Conservation (phyloP, 2,113 vertebrate genomes). For the Calypte anna region DNA sequence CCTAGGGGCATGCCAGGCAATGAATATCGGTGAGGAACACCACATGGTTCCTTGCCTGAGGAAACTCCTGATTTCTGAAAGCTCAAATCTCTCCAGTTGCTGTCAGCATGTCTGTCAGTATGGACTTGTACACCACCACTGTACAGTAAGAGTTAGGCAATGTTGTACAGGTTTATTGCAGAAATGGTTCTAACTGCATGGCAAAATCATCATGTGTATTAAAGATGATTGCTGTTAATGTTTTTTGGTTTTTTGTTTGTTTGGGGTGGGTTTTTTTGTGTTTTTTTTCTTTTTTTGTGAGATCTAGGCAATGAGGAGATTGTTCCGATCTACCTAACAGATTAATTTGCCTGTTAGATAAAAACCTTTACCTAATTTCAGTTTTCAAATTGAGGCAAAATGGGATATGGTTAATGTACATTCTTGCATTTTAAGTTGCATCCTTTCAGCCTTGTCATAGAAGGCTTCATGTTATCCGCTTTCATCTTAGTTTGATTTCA, state of each 20-base stretch:
- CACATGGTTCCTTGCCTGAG: accelerated
- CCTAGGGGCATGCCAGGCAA: neutral
- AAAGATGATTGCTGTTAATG: neutral
- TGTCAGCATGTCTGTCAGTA: neutral
- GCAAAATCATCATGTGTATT: neutral
- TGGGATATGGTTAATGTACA: accelerated
- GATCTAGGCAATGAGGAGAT: neutral
- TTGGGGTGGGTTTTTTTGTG: too few species aligned
- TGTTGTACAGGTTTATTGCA: neutral
- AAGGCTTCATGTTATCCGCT: neutral
- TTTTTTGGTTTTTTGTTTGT: too few species aligned
- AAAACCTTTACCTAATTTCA: neutral
- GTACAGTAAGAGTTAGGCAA: neutral
- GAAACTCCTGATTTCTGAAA: neutral
- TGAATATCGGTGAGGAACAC: neutral
- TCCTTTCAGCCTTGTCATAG: neutral
- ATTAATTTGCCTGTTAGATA: neutral
- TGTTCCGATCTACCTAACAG: neutral
- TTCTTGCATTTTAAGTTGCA: neutral
- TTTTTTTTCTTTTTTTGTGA: neutral
- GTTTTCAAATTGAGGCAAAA: neutral
- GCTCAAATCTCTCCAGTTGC: neutral
- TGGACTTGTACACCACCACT: neutral
- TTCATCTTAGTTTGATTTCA: neutral
- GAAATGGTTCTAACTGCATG: neutral